Percentiles rank a stretch among this genome's conserved stretches.
These are phyloP conservation scores for Lasioglossum lativentre DNA, from an alignment of 2,888 invertebrate species.

Conservation along the genomic window DNA sequence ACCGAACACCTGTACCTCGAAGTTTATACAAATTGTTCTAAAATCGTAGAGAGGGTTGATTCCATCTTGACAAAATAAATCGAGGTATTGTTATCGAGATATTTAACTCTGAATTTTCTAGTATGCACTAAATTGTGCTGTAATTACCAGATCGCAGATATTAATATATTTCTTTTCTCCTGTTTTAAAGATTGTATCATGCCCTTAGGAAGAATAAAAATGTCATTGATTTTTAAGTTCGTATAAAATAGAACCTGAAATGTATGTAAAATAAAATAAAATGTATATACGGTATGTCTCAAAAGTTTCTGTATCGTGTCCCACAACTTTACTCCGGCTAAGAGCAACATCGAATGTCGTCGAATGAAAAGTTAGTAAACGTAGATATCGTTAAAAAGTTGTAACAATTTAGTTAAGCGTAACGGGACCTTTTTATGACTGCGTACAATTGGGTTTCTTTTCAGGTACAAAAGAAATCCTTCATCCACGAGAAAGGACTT, in stretches of 20 bases:
- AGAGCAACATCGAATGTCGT: not conserved
- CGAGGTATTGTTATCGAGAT: no score
- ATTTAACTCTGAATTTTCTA: no score
- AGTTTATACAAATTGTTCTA: not conserved
- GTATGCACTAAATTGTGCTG: not conserved
- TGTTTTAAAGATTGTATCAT: not conserved
- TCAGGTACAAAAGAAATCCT: not conserved
- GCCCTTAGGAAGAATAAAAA: not conserved
- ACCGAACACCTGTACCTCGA: not conserved
- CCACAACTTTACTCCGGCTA: not conserved
- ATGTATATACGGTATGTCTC: not conserved
- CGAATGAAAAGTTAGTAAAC: not conserved
- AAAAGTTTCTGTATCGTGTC: not conserved
- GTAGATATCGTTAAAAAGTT: conserved; percentile 6
- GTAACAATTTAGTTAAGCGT: not conserved
- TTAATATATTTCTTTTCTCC: not conserved
- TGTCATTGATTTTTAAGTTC: not conserved
- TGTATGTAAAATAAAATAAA: not conserved
- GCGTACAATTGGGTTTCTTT: conserved; percentile 35
- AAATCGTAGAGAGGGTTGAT: no score
- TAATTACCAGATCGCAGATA: not conserved
- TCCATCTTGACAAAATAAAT: no score
- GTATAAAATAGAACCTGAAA: not conserved
- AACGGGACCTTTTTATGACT: not conserved
- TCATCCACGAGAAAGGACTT: not conserved